Evolutionary conservation across 2,113 vertebrate genomes (phyloP), one percentile per base, ranked within the genome.

Genomic region (Ophthalmolycus amberensis): DNA sequence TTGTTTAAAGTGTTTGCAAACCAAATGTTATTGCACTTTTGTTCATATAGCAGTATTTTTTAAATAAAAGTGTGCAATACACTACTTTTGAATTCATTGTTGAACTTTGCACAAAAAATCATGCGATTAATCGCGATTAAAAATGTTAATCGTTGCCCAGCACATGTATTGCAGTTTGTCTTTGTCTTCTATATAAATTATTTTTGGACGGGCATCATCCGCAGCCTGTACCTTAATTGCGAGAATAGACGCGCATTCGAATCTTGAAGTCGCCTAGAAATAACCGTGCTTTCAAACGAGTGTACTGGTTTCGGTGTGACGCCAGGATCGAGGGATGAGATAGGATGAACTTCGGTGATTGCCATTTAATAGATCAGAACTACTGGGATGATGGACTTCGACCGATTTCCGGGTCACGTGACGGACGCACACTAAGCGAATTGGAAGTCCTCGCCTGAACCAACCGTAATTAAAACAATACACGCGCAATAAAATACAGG

Each of bases 341-440:
- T 25, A 34, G 20, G 5, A 27, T 37, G 54, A 15, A 20, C 18
- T 52, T 3, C 0, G 6, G 22, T 10, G 22, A n/a, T 4, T 29
- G 44, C 6, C 12, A 27, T 38, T 52, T 40, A 15, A 37, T n/a
- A 5, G 20, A 27, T 16, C 8, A 9, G 16, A 20, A 42, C 10
- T 4, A 15, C 40, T 32, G 7, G 29, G 25, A 10, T 50, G 1
- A 25, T 42, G 25, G 34, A 56, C 37, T 38, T 27, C 42, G n/a
- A 7, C 25, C 4, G 6, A 65, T 44, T 66, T 80, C 71, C 83
- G 66, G 48, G 66, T 75, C 83, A 80, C 71, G 71, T 84, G 64
- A 29, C 16, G 0, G 15, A 46, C 12, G 56, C 40, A 40, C 22
- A 29, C 29, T 32, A 1, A 16, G 18, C 11, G 25, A n/a, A 34